phyloP scores from a whole-genome alignment of 2,888 invertebrate species.

The Galerucella calmariensis region DNA sequence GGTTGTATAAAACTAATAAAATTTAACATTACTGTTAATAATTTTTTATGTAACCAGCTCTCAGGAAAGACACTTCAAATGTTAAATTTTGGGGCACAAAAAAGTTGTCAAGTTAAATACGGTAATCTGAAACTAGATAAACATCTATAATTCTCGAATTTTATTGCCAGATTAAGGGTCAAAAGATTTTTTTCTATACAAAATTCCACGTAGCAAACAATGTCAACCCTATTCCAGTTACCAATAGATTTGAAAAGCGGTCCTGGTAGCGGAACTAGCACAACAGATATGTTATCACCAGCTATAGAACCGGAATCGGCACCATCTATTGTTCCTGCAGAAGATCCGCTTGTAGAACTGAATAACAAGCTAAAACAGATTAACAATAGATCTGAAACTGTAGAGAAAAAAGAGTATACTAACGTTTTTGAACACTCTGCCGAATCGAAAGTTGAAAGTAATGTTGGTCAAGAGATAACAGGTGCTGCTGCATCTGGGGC shows the following conservation, averaged over 20 bases:
- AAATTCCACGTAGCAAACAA: constrained; percentile 11
- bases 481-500: constrained; percentile 12
- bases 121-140: too few species aligned
- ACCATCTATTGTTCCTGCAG: constrained; percentile 28
- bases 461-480: constrained; percentile 33
- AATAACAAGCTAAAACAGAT: constrained; percentile 74
- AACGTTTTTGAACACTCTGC: constrained; percentile 28
- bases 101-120: too few species aligned
- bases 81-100: too few species aligned
- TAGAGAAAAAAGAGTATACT: constrained; percentile 38
- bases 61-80: too few species aligned
- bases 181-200: background rate
- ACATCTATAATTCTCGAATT: too few species aligned
- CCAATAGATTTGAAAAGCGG: constrained; percentile 53
- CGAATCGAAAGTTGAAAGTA: constrained; percentile 30
- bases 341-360: constrained; percentile 68
- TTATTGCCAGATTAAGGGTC: constrained; percentile 19
- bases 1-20: too few species aligned
- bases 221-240: constrained; percentile 42
- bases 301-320: constrained; percentile 54
- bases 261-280: constrained; percentile 57
- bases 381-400: constrained; percentile 64
- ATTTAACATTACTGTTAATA: too few species aligned
- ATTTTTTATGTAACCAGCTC: too few species aligned
- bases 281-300: constrained; percentile 60